Conservation (phyloP, 2,888 invertebrate genomes). For the Saturnia pavonia region DNA sequence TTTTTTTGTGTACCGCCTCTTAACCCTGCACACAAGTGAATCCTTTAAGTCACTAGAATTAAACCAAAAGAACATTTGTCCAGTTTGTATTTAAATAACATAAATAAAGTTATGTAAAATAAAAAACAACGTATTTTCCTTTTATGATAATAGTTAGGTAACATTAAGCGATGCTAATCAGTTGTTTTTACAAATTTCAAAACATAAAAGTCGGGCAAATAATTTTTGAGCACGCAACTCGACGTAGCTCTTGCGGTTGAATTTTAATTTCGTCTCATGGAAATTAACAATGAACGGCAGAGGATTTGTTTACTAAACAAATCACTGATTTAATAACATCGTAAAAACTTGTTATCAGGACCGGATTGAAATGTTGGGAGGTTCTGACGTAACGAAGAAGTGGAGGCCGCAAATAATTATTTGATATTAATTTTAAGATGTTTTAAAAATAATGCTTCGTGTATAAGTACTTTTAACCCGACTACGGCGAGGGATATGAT, state of each 20-base stretch:
- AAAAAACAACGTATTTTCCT: background rate
- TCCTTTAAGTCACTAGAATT: too few relatives aligned
- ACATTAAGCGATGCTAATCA: background rate
- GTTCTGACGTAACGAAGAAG: background rate
- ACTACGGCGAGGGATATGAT: too few relatives aligned
- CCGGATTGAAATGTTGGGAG: background rate
- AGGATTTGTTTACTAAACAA: slow-evolving; percentile 13
- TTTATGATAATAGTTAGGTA: background rate
- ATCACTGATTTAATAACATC: slow-evolving; percentile 6
- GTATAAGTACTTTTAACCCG: background rate
- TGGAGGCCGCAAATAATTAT: background rate
- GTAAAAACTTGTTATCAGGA: background rate
- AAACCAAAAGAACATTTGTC: background rate
- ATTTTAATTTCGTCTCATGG: slow-evolving; percentile 9
- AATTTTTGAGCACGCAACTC: slow-evolving; percentile 2
- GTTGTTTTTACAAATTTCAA: slow-evolving; percentile 11
- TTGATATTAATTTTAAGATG: background rate
- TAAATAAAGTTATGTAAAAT: background rate
- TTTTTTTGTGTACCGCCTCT: too few relatives aligned
- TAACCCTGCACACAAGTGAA: too few relatives aligned
- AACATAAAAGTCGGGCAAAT: slow-evolving; percentile 3
- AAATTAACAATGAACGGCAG: slow-evolving; percentile 8
- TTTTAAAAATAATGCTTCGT: background rate
- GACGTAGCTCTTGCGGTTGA: background rate
- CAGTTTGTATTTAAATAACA: background rate